Percentiles rank a stretch among this genome's conserved stretches.
These are phyloP conservation scores for Caenorhabditis sp. DNA, from an alignment of 2,888 invertebrate species.

Conservation along the genomic window DNA sequence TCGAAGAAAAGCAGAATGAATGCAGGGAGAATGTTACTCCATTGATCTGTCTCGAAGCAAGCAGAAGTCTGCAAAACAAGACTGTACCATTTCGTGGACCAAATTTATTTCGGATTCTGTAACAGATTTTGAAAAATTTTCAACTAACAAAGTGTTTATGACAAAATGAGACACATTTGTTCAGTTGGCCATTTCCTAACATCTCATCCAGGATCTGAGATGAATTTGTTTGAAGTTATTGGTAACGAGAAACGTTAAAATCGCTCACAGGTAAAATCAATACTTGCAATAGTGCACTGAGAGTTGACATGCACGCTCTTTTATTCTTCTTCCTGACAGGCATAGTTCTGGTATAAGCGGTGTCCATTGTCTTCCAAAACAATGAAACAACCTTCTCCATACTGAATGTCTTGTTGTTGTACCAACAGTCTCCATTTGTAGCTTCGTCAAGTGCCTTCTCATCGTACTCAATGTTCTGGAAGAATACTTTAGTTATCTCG, in stretches of 20 bases:
- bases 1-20: background rate
- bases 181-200: too few species aligned
- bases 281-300: background rate
- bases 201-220: too few species aligned
- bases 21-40: background rate
- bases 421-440: background rate
- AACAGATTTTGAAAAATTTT: too few species aligned
- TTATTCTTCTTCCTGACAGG: background rate
- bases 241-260: background rate
- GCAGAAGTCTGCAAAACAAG: background rate
- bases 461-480: too few species aligned
- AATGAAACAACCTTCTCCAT: background rate
- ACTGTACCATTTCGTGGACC: too few species aligned
- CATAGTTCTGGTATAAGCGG: background rate
- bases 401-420: background rate
- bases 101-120: too few species aligned
- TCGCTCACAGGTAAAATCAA: background rate
- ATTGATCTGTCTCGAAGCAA: background rate
- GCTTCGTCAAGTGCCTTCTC: too few species aligned
- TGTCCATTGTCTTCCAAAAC: background rate
- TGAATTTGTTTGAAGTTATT: too few species aligned
- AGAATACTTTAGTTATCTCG: too few species aligned
- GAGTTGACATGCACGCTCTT: background rate
- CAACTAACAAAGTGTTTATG: too few species aligned
- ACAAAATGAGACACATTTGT: too few species aligned